Evolutionary conservation across 2,888 invertebrate species (phyloP).

Genomic region (Drosophila siamana): DNA sequence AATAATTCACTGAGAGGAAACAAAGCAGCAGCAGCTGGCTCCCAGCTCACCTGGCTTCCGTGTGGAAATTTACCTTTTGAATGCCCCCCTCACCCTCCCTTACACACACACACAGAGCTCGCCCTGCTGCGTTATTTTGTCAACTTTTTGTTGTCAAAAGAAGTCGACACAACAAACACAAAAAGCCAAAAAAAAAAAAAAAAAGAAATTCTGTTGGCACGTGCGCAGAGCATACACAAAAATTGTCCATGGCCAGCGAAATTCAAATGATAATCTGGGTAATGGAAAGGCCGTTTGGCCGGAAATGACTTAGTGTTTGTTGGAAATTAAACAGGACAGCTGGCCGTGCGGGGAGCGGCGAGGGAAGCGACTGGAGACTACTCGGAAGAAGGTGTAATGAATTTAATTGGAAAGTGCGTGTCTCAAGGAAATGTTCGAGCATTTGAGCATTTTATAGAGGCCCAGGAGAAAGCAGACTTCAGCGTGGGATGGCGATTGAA

Average conservation of each 20-base stretch:
- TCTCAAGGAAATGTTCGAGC: slow-evolving; percentile 58
- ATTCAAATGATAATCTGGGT: slow-evolving; percentile 77
- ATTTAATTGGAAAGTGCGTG: slow-evolving; percentile 77
- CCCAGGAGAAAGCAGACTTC: not conserved
- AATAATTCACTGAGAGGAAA: slow-evolving; percentile 70
- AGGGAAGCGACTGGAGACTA: slow-evolving; percentile 5
- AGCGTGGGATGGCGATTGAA: not conserved
- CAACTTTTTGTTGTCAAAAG: slow-evolving; percentile 69
- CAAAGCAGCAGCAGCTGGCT: slow-evolving; percentile 57
- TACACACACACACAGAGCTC: too few relatives aligned
- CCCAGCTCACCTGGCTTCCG: not conserved
- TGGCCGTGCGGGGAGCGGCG: not conserved
- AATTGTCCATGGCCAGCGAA: slow-evolving; percentile 55
- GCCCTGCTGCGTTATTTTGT: slow-evolving; percentile 57
- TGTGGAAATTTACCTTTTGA: slow-evolving; percentile 33
- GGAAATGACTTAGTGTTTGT: slow-evolving; percentile 79
- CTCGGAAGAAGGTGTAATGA: slow-evolving; percentile 73
- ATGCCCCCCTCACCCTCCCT: not conserved
- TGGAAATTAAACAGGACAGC: slow-evolving; percentile 69
- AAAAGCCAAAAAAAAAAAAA: slow-evolving; percentile 4
- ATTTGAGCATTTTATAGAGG: slow-evolving; percentile 36
- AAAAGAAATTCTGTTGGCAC: slow-evolving; percentile 49
- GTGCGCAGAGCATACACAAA: slow-evolving; percentile 31
- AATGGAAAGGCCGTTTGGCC: slow-evolving; percentile 71
- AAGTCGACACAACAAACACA: slow-evolving; percentile 16